Base-by-base conservation (phyloP, 2,888 invertebrate genomes). In the Odiellus spinosus region DNA sequence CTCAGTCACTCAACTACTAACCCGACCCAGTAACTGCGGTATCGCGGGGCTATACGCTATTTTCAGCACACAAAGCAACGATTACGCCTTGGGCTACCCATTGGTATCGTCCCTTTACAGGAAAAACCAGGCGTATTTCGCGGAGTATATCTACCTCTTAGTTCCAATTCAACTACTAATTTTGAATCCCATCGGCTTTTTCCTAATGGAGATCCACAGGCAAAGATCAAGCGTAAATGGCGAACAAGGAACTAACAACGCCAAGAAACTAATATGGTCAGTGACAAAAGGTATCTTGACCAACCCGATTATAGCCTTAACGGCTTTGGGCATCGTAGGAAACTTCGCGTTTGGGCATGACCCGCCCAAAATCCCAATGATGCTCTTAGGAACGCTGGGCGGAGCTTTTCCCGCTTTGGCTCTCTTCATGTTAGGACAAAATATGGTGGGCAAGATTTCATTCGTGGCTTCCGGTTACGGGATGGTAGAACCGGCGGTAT, bases 61-160 rank as follows among this genome's bases (percentile, higher is more conserved):
- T 60, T 93, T 93, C 66, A 82, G 85, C 58, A 93, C 93, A 0
- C 93, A 93, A 64, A 91, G 90, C 64, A 95, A 95, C 73, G 95
- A 95, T 67, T 93, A 95, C 70, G 93, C 95, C 17, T 76, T 95
- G 58, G 93, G 93, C 52, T 90, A 82, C 69, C 93, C 95, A 69
- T 56, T 71, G 85, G 86, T 91, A 45, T 75, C 75, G 59, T 88
- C 91, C 18, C 71, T 95, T 17, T 95, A 93, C 65, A 72, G 76
- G 54, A 75, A 77, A 49, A 76, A 77, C 4, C 90, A 93, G 70
- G 86, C 88, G 0, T 86, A 91, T 60, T 93, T 85, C 70, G 77
- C 85, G 1, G 74, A 80, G 1, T 95, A 91, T 64, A 70, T 95
- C 41, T 95, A 93, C 64, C 71, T 95, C 44, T 79, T 93, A 75